Conservation (phyloP, 2,888 invertebrate genomes). For the Hedya salicella region DNA sequence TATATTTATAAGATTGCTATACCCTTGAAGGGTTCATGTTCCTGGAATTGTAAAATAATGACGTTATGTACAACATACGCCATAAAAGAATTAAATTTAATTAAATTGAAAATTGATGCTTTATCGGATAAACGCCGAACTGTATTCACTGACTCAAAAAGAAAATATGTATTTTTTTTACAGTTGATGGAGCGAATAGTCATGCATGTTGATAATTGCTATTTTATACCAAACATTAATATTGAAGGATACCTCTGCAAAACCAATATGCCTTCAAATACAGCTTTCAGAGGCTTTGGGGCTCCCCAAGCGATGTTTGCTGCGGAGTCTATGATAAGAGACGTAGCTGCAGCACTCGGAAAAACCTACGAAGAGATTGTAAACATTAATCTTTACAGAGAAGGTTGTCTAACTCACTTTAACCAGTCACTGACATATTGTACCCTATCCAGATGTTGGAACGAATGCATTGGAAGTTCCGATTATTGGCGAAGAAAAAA, state of each 20-base stretch:
- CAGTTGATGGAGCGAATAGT: slow-evolving; percentile 92
- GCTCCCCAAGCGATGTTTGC: slow-evolving; percentile 95
- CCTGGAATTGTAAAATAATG: no score
- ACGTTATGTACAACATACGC: no score
- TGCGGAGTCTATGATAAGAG: slow-evolving; percentile 90
- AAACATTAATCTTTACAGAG: slow-evolving; percentile 90
- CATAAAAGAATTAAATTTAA: no score
- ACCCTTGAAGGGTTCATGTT: no score
- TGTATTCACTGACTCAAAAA: not conserved
- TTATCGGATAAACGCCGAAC: no score
- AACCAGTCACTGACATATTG: slow-evolving; percentile 90
- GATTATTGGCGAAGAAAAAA: slow-evolving; percentile 86
- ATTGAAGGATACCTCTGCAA: slow-evolving; percentile 90
- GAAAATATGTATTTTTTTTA: slow-evolving; percentile 46
- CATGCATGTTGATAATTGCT: slow-evolving; percentile 92
- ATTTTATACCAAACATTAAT: slow-evolving; percentile 89
- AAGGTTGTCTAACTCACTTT: slow-evolving; percentile 92
- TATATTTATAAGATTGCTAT: no score
- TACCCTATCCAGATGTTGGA: slow-evolving; percentile 90
- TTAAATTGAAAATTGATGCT: no score
- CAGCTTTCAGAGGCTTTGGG: slow-evolving; percentile 97
- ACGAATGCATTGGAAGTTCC: slow-evolving; percentile 88
- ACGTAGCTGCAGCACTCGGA: slow-evolving; percentile 88
- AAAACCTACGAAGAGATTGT: slow-evolving; percentile 87
- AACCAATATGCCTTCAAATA: slow-evolving; percentile 96